A percentile compares a stretch with the other conserved stretches of the same genome.
Evolutionary conservation across 2,113 vertebrate species (phyloP).

Genomic region (Neogobius melanostomus): DNA sequence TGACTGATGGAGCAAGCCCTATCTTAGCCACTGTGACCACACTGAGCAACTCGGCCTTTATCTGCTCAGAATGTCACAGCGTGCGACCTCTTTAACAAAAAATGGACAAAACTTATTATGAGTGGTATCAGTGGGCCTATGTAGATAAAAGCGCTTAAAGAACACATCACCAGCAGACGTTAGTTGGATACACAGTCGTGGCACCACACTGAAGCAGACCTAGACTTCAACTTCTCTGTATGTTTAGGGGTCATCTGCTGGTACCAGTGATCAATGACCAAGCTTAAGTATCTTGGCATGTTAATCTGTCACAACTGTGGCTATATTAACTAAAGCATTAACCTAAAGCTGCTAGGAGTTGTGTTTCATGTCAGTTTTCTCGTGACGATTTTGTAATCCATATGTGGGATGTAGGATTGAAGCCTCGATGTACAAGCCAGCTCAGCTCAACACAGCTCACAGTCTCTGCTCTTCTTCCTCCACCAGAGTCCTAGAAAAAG

Average conservation of each 20-base stretch:
- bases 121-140: slow-evolving; percentile 38
- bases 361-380: slow-evolving; percentile 25
- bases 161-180: slow-evolving; percentile 45
- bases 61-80: slow-evolving; percentile 11
- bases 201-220: slow-evolving; percentile 10
- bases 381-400: slow-evolving; percentile 41
- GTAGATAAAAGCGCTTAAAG: slow-evolving; percentile 52
- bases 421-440: not conserved
- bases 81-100: slow-evolving; percentile 30
- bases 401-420: slow-evolving; percentile 13
- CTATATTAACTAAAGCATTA: slow-evolving; percentile 42
- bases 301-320: slow-evolving; percentile 67
- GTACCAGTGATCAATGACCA: slow-evolving; percentile 66
- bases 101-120: slow-evolving; percentile 40
- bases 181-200: slow-evolving; percentile 40
- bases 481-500: slow-evolving; percentile 66
- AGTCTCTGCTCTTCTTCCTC: slow-evolving; percentile 70
- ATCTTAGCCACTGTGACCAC: slow-evolving; percentile 31
- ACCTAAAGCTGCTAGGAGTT: slow-evolving; percentile 25
- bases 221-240: slow-evolving; percentile 53
- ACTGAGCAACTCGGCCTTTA: slow-evolving; percentile 18
- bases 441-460: slow-evolving; percentile 45
- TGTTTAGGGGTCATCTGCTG: slow-evolving; percentile 62
- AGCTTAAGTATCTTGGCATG: slow-evolving; percentile 45
- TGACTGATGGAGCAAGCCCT: slow-evolving; percentile 63